phyloP scores from a whole-genome alignment of 2,888 invertebrate species.

The Lutraria lutraria region DNA sequence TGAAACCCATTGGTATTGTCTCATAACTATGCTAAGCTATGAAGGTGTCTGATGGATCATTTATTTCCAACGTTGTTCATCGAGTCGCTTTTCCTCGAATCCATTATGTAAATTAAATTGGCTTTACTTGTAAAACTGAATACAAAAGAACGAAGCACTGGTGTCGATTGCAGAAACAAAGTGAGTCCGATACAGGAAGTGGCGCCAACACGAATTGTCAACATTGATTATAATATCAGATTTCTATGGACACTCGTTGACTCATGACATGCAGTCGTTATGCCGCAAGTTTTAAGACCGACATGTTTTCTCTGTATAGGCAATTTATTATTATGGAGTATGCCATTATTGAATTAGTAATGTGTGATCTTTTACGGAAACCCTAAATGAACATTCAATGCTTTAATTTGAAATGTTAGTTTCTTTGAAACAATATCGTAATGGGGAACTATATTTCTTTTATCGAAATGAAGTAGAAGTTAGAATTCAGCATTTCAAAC shows the following conservation, averaged over 20 bases:
- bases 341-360: too few species aligned
- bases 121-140: neutral
- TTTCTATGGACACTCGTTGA: neutral
- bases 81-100: neutral
- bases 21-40: neutral
- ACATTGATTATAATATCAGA: neutral
- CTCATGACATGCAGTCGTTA: neutral
- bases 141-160: neutral
- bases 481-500: too few species aligned
- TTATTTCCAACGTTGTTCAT: neutral
- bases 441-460: too few species aligned
- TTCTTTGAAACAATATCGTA: too few species aligned
- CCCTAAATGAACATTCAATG: too few species aligned
- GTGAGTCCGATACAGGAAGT: neutral
- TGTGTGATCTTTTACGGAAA: too few species aligned
- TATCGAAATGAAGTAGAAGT: too few species aligned
- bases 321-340: too few species aligned
- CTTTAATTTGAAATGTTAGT: too few species aligned
- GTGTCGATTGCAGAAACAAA: neutral
- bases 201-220: neutral
- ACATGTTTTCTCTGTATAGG: too few species aligned
- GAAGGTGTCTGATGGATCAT: neutral
- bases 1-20: neutral
- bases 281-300: too few species aligned
- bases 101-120: constrained; percentile 21